Base-by-base conservation (phyloP, 2,113 vertebrate species). In the Thunnus maccoyii region DNA sequence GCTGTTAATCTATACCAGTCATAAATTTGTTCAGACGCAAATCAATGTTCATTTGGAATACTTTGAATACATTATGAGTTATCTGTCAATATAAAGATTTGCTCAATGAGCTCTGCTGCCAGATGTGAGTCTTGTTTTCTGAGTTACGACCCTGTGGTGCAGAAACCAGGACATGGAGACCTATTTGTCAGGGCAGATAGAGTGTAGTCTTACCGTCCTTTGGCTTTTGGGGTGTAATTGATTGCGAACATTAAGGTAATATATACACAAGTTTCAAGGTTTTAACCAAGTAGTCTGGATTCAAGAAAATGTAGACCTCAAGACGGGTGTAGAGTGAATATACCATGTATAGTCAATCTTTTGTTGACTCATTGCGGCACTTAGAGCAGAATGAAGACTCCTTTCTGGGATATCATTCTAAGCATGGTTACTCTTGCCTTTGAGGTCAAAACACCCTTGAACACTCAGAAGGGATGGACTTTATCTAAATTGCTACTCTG, bases 401-500 rank as follows among this genome's bases (percentile, higher is more conserved):
- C 32, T 52, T 36, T 76, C 3, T 51, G 25, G 58, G 65, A 77
- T 73, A 68, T 71, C 57, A 20, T 74, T 76, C 52, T 80, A n/a
- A 52, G 46, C 46, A 32, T 57, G 58, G 58, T 70, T 76, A 68
- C 65, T 76, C 32, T 58, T 80, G 51, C 63, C 72, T 73, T 80
- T 77, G 65, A 85, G 82, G 82, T 87, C 85, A 86, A 73, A 87
- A 77, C 82, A 76, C 78, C 88, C 82, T 74, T 77, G 74, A 83
- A 61, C 72, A 78, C 61, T 82, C 63, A 67, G 57, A 74, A 74
- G 57, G 68, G 69, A 76, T 67, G 70, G 77, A 74, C 80, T 87
- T 86, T 86, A 89, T 92, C 87, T 90, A 83, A 92, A 91, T 87
- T 87, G 88, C 83, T 76, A 2, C 66, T 75, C 62, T 13, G 47